phyloP scores from a whole-genome alignment of 1,140 invertebrate species.

The Drosophila kurseongensis region DNA sequence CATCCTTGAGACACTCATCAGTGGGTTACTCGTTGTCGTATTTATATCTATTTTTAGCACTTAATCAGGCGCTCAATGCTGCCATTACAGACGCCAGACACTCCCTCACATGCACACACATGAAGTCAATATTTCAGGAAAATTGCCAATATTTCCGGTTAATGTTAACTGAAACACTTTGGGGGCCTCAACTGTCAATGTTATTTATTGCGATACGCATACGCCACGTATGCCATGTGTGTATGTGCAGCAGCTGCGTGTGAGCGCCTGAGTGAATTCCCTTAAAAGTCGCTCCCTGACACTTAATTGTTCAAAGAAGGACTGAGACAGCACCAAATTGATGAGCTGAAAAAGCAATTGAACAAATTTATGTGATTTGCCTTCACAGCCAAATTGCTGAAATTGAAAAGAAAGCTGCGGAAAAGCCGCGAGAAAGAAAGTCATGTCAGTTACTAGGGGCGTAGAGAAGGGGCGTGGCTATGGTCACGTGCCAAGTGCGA shows the following conservation, averaged over 20 bases:
- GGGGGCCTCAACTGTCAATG: slow-evolving; percentile 32
- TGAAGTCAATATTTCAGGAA: slow-evolving; percentile 69
- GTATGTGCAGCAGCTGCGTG: slow-evolving; percentile 2
- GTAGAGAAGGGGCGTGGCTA: slow-evolving; percentile 4
- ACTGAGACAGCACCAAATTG: slow-evolving; percentile 45
- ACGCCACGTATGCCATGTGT: slow-evolving; percentile 51
- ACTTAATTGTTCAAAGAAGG: slow-evolving; percentile 60
- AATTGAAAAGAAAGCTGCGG: slow-evolving; percentile 41
- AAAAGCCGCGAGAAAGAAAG: slow-evolving; percentile 9
- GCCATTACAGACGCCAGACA: slow-evolving; percentile 48
- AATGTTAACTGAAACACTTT: slow-evolving; percentile 61
- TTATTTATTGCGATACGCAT: slow-evolving; percentile 57
- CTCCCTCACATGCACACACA: background rate
- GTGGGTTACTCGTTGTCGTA: slow-evolving; percentile 37
- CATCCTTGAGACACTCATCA: slow-evolving; percentile 48
- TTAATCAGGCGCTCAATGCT: slow-evolving; percentile 74
- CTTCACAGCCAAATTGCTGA: slow-evolving; percentile 17
- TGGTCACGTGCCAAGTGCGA: slow-evolving; percentile 61
- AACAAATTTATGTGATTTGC: slow-evolving; percentile 65
- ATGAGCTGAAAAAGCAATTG: slow-evolving; percentile 73
- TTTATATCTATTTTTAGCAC: slow-evolving; percentile 80
- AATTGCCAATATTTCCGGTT: slow-evolving; percentile 82
- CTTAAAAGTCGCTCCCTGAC: slow-evolving; percentile 40
- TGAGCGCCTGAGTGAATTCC: background rate
- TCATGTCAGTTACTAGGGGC: background rate